A percentile compares a stretch with the other conserved stretches of the same genome.
These are phyloP conservation scores for Caenorhabditis drosophilae DNA, from an alignment of 2,888 invertebrate genomes.

Conservation along the genomic window DNA sequence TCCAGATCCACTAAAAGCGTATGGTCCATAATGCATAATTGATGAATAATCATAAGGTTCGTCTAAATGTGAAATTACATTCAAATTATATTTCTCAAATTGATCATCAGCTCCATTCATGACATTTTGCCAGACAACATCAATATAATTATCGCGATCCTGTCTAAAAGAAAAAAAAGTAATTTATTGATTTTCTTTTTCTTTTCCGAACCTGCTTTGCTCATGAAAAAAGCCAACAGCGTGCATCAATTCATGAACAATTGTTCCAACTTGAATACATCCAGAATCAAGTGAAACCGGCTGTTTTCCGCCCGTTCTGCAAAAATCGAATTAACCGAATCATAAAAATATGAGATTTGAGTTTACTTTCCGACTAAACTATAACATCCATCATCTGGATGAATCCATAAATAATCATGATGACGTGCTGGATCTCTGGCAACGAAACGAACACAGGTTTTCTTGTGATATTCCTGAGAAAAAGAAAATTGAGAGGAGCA, in stretches of 20 bases:
- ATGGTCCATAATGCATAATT: slow-evolving; percentile 70
- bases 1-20: slow-evolving; percentile 51
- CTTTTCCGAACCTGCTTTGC: slow-evolving; percentile 58
- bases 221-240: slow-evolving; percentile 68
- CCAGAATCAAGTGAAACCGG: slow-evolving; percentile 67
- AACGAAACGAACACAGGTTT: slow-evolving; percentile 76
- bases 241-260: slow-evolving; percentile 66
- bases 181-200: neutral
- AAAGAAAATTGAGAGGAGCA: too few relatives aligned
- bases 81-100: slow-evolving; percentile 66
- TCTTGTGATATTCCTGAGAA: slow-evolving; percentile 74
- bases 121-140: slow-evolving; percentile 69
- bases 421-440: slow-evolving; percentile 71
- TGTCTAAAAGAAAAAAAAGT: slow-evolving; percentile 52
- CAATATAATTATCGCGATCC: slow-evolving; percentile 71
- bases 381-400: slow-evolving; percentile 77
- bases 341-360: neutral
- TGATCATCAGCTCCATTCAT: slow-evolving; percentile 69
- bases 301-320: slow-evolving; percentile 54
- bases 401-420: slow-evolving; percentile 74
- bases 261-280: slow-evolving; percentile 64
- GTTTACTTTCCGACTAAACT: slow-evolving; percentile 76
- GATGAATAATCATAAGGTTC: slow-evolving; percentile 62
- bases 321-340: slow-evolving; percentile 5
- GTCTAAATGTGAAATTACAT: slow-evolving; percentile 63